Evolutionary conservation across 1,140 invertebrate species (phyloP).

Genomic region (Heliconius eleuchia): DNA sequence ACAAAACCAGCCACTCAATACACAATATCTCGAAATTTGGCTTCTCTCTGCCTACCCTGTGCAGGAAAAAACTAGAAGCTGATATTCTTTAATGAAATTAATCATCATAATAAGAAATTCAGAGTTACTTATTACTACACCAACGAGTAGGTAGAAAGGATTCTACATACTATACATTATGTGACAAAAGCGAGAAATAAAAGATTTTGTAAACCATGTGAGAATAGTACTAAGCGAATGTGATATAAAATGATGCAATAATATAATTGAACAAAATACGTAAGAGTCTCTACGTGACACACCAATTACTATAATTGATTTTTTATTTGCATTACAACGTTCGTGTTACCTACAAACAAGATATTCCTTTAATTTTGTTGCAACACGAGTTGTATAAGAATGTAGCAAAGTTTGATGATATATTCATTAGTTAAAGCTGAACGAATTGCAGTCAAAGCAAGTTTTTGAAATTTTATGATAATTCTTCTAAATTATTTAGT

Average conservation of each 20-base stretch:
- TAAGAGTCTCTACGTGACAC: constrained; percentile 4
- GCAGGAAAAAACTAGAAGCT: too few species aligned
- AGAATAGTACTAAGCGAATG: neutral
- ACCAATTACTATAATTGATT: constrained; percentile 8
- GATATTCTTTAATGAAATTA: too few species aligned
- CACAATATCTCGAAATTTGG: too few species aligned
- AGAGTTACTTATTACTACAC: too few species aligned
- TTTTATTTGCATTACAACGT: constrained; percentile 1
- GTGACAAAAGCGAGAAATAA: neutral
- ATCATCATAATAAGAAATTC: too few species aligned
- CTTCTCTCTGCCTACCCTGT: too few species aligned
- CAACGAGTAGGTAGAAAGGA: too few species aligned
- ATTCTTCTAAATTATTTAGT: neutral
- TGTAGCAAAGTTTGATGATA: neutral
- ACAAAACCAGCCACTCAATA: too few species aligned
- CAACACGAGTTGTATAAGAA: constrained; percentile 7
- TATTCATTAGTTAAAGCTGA: neutral
- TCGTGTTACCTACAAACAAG: constrained; percentile 5
- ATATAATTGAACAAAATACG: constrained; percentile 4
- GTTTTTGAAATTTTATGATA: neutral
- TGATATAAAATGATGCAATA: neutral
- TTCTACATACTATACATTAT: neutral
- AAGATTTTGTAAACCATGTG: neutral
- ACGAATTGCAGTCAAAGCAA: neutral
- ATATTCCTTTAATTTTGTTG: constrained; percentile 3